Base-by-base conservation (phyloP, 2,797 vertebrate species). In the Spea hammondii region DNA sequence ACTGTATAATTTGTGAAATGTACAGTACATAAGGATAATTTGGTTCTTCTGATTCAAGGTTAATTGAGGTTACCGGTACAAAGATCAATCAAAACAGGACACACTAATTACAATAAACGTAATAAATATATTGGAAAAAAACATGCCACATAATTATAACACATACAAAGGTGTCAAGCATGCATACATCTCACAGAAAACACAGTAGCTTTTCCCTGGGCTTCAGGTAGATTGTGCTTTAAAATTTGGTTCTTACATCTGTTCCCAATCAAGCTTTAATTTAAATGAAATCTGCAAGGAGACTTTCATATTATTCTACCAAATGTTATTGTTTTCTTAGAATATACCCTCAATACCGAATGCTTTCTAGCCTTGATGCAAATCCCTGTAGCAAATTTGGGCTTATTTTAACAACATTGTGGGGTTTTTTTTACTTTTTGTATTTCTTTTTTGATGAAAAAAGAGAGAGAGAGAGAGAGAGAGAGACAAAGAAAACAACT, bases 181-280 rank as follows among this genome's bases (percentile, higher is more conserved):
- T 60, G 48, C 12, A 17, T 11, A 67, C 4, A 60, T 47, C 70
- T 51, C 17, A 14, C 9, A 46, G 54, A 74, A 53, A 47, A 75
- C 44, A 47, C 32, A 11, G 53, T 55, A 54, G 8, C 48, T 74
- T 49, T 2, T 14, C 6, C 0, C 46, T 44, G 4, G 77, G 32
- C 0, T 11, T 5, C 3, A 2, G 59, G 74, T 85, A 83, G 76
- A 84, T 83, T 74, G 67, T 83, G 79, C 75, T 73, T 47, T 62
- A 10, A 48, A 78, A 64, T 84, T 74, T 64, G 10, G 14, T 82
- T 83, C 68, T 59, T 17, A 70, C 86, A 88, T 88, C 88, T 88
- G 87, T 83, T 89, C 75, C 82, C 66, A 78, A 85, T 85, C 86
- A 88, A 84, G 72, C 74, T 82, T 55, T 79, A 83, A 9, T 83